A percentile compares a stretch with the other conserved stretches of the same genome.
Evolutionary conservation across 2,113 vertebrate species (phyloP).

Genomic region (Bubo scandiacus): DNA sequence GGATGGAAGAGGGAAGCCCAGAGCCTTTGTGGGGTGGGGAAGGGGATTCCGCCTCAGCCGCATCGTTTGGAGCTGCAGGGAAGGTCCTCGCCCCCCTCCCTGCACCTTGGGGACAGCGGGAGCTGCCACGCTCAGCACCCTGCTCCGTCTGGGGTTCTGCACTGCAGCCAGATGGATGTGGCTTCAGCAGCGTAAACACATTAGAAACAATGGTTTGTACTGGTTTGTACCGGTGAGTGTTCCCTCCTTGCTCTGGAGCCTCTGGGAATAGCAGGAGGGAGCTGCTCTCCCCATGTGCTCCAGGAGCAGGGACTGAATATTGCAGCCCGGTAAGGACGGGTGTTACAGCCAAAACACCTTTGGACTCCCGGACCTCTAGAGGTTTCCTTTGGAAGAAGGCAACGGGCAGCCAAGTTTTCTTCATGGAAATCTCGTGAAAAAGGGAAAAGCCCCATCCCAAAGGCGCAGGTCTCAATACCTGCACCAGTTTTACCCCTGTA

Average conservation of each 20-base stretch:
- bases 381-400: background rate
- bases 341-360: background rate
- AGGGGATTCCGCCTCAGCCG: background rate
- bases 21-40: background rate
- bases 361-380: background rate
- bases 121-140: background rate
- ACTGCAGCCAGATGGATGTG: background rate
- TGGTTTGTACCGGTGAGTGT: background rate
- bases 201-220: background rate
- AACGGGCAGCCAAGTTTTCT: background rate
- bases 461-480: background rate
- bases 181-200: background rate
- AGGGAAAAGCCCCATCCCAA: background rate
- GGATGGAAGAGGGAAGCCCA: background rate
- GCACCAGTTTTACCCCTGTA: background rate
- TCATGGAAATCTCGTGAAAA: background rate
- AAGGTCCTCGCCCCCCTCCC: too few species aligned
- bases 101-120: background rate
- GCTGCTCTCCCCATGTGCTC: background rate
- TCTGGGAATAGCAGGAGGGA: background rate
- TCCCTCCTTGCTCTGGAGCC: background rate
- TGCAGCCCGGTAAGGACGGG: background rate
- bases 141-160: fast-evolving
- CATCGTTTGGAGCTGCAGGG: fast-evolving
- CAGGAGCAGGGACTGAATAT: background rate